Percentiles rank a stretch among this genome's conserved stretches.
phyloP scores from a whole-genome alignment of 2,797 vertebrate species.

The Periparus ater region DNA sequence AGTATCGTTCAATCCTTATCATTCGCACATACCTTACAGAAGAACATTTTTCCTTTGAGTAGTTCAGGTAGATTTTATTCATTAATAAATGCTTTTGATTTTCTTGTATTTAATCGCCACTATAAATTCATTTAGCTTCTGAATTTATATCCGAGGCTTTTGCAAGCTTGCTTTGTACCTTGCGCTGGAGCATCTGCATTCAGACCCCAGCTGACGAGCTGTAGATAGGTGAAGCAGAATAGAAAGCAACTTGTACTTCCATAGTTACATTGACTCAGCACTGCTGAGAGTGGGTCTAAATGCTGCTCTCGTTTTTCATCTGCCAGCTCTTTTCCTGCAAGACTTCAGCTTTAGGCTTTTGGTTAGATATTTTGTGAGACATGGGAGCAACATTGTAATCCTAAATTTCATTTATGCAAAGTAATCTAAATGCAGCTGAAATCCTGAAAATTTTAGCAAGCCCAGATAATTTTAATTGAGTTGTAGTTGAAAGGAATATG shows the following conservation, averaged over 20 bases:
- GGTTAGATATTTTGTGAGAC: background rate
- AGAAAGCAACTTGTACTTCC: background rate
- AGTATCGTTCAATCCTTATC: fast-evolving
- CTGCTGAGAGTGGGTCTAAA: background rate
- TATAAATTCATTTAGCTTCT: background rate
- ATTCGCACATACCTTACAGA: fast-evolving
- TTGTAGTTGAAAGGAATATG: background rate
- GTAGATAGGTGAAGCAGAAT: background rate
- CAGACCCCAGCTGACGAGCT: background rate
- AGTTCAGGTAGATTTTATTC: background rate
- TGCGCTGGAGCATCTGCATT: background rate
- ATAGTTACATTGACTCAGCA: constrained; percentile 11
- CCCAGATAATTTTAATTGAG: background rate
- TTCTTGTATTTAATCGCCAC: background rate
- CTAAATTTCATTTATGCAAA: background rate
- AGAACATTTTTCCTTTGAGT: background rate
- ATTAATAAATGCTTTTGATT: background rate
- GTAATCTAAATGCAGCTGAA: background rate
- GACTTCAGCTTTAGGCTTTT: background rate
- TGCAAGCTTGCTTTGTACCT: background rate
- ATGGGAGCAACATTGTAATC: background rate
- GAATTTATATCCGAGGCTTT: background rate
- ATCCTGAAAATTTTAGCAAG: background rate
- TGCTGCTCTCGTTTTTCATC: background rate
- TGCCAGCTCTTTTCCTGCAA: background rate